Conservation (phyloP, 1,140 invertebrate genomes). For the Drosophila hydei region DNA sequence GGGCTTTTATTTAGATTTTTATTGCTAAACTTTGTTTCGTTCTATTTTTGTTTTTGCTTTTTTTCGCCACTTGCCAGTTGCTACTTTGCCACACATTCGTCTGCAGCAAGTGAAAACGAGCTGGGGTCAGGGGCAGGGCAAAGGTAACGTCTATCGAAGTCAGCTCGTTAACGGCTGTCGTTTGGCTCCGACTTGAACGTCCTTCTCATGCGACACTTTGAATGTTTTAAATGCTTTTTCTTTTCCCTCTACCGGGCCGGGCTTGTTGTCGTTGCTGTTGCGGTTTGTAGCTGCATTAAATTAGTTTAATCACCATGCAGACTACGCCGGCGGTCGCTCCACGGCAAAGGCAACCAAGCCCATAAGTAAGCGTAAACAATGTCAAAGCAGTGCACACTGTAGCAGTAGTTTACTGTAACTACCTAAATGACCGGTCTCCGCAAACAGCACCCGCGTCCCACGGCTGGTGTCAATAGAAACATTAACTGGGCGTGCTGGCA, state of each 20-base stretch:
- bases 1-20: conserved; percentile 72
- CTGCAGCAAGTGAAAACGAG: conserved; percentile 5
- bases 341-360: conserved; percentile 51
- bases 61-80: conserved; percentile 23
- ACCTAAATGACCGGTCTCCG: conserved; percentile 13
- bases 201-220: conserved; percentile 77
- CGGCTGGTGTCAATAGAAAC: conserved; percentile 72
- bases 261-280: conserved; percentile 35
- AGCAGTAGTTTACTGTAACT: conserved; percentile 24
- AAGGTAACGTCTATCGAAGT: conserved; percentile 50
- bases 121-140: background rate
- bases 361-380: conserved; percentile 82
- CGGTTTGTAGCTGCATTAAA: conserved; percentile 68
- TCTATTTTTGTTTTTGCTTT: conserved; percentile 40
- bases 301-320: conserved; percentile 81
- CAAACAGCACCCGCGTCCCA: conserved; percentile 11
- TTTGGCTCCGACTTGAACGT: conserved; percentile 36
- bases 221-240: conserved; percentile 81
- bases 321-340: conserved; percentile 30
- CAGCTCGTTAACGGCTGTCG: conserved; percentile 58
- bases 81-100: conserved; percentile 49
- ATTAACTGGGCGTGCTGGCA: conserved; percentile 78
- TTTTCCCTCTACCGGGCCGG: conserved; percentile 25
- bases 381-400: conserved; percentile 72
- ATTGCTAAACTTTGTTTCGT: conserved; percentile 78